Conservation (phyloP, 2,113 vertebrate species). For the Hepsetus odoe region DNA sequence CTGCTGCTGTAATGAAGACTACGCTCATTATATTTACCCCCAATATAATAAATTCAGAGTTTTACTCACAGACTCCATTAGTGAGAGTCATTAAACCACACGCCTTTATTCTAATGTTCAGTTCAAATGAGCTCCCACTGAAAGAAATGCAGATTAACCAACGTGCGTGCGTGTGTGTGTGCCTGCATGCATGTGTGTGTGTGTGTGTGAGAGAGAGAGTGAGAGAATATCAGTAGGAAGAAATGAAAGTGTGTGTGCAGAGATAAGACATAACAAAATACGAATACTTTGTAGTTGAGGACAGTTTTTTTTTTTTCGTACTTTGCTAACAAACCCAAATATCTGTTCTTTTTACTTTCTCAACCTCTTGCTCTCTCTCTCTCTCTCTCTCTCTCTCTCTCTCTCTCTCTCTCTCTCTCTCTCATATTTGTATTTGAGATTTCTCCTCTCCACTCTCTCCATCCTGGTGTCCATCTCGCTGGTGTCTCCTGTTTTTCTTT, state of each 20-base stretch:
- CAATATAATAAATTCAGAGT: slow-evolving; percentile 7
- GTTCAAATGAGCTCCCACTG: slow-evolving; percentile 16
- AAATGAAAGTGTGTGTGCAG: neutral
- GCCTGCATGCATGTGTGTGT: neutral
- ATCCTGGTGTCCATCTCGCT: neutral
- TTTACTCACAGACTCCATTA: neutral
- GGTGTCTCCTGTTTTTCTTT: neutral
- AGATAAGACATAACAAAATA: too few species aligned
- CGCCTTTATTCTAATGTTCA: slow-evolving; percentile 18
- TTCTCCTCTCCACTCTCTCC: neutral
- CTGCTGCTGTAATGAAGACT: neutral
- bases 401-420: neutral
- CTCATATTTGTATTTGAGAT: neutral
- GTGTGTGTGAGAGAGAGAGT: neutral
- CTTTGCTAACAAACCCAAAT: too few species aligned
- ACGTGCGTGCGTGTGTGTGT: slow-evolving; percentile 10
- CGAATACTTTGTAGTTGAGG: too few species aligned
- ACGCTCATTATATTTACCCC: neutral
- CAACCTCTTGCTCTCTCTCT: neutral
- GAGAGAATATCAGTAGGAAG: too few species aligned
- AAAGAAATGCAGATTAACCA: slow-evolving; percentile 21
- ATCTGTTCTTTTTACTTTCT: too few species aligned
- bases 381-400: neutral
- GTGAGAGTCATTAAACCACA: neutral
- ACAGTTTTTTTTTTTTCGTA: too few species aligned